Evolutionary conservation across 1,140 invertebrate genomes (phyloP).

Genomic region (Drosophila insularis): DNA sequence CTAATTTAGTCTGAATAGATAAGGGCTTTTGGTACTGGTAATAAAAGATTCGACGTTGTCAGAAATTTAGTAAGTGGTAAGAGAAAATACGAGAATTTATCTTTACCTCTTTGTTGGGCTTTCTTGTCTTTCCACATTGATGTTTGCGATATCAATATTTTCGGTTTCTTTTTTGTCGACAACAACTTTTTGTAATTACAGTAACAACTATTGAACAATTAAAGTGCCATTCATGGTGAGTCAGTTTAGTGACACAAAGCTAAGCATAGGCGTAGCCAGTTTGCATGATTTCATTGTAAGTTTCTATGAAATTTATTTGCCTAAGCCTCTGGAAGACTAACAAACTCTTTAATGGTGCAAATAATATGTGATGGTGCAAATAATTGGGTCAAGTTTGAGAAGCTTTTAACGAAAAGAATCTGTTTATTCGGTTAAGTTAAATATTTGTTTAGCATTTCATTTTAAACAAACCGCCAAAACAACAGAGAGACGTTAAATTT

Average conservation of each 20-base stretch:
- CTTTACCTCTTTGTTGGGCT: constrained; percentile 42
- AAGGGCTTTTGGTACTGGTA: constrained; percentile 12
- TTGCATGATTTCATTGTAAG: background rate
- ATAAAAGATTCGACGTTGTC: constrained; percentile 22
- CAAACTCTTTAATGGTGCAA: background rate
- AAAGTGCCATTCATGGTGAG: background rate
- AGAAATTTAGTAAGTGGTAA: constrained; percentile 26
- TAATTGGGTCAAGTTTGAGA: constrained; percentile 9
- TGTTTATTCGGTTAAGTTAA: background rate
- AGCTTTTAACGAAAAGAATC: background rate
- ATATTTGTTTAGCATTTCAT: constrained; percentile 2
- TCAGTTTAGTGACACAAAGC: background rate
- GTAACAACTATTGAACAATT: constrained; percentile 9
- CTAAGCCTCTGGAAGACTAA: background rate
- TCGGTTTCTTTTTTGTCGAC: background rate
- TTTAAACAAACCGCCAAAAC: background rate
- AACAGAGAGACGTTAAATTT: background rate
- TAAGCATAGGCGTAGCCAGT: background rate
- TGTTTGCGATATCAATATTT: constrained; percentile 46
- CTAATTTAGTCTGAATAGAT: constrained; percentile 54
- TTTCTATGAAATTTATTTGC: background rate
- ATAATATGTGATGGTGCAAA: background rate
- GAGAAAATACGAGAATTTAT: constrained; percentile 54
- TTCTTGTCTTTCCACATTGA: constrained; percentile 11
- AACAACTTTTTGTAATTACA: constrained; percentile 4